Conservation (phyloP, 2,888 invertebrate genomes). For the Mesorhabditis spiculigera region DNA sequence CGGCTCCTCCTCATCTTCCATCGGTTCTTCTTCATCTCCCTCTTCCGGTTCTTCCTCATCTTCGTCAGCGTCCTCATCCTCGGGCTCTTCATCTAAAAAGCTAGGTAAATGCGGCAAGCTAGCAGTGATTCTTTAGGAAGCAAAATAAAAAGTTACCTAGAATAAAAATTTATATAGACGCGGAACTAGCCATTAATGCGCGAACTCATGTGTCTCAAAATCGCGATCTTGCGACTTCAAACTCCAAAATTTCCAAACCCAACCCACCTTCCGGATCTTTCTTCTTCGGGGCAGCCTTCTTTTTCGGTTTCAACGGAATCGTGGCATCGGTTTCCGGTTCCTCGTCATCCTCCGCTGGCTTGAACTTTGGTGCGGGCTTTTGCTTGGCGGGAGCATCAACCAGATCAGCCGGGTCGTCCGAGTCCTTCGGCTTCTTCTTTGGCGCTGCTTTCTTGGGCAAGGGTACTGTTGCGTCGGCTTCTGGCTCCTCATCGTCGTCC, state of each 20-base stretch:
- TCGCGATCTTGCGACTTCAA: neutral
- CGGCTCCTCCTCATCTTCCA: slow-evolving; percentile 4
- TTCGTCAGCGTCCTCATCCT: neutral
- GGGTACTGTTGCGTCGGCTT: too few relatives aligned
- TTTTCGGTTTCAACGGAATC: slow-evolving; percentile 19
- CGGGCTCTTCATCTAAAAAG: neutral
- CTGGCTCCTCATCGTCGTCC: too few relatives aligned
- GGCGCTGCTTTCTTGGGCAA: too few relatives aligned
- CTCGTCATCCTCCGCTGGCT: slow-evolving; percentile 15
- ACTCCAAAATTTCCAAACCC: neutral
- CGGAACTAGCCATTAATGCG: too few relatives aligned
- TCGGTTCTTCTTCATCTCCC: slow-evolving; percentile 1
- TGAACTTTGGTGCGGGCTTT: too few relatives aligned
- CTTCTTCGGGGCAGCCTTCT: neutral
- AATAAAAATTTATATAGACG: too few relatives aligned
- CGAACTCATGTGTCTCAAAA: neutral
- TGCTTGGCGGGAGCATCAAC: too few relatives aligned
- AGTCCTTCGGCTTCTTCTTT: too few relatives aligned
- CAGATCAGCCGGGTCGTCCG: too few relatives aligned
- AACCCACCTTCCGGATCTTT: slow-evolving; percentile 7
- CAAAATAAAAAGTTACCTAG: too few relatives aligned
- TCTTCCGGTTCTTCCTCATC: neutral
- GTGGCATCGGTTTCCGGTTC: slow-evolving; percentile 31
- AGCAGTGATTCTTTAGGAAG: too few relatives aligned
- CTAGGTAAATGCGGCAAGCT: too few relatives aligned